A percentile compares a stretch with the other conserved stretches of the same genome.
phyloP scores from a whole-genome alignment of 2,113 vertebrate species.

The Trematocara macrostoma region DNA sequence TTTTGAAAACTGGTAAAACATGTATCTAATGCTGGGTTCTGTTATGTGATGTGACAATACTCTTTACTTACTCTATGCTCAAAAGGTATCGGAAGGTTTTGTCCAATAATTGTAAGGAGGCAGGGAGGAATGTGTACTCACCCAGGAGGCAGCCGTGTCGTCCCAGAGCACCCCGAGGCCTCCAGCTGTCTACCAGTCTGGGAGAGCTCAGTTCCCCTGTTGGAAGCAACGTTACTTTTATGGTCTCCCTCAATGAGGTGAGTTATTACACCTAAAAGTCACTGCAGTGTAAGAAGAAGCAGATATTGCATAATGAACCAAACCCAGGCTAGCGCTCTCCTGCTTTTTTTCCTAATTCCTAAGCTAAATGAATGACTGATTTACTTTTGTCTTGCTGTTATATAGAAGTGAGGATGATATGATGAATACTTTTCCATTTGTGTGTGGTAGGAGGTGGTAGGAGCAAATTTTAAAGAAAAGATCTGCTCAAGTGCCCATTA shows the following conservation, averaged over 20 bases:
- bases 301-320: not conserved
- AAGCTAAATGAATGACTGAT: not conserved
- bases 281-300: not conserved
- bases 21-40: not conserved
- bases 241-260: slow-evolving; percentile 87
- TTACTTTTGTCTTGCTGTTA: not conserved
- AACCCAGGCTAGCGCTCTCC: not conserved
- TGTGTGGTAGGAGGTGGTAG: not conserved
- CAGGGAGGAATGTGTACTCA: slow-evolving; percentile 78
- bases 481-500: not conserved
- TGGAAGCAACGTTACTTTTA: slow-evolving; percentile 87
- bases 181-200: slow-evolving; percentile 80
- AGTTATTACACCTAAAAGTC: slow-evolving; percentile 1
- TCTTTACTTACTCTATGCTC: not conserved
- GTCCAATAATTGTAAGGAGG: slow-evolving; percentile 92
- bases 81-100: slow-evolving; percentile 88
- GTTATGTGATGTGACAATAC: not conserved
- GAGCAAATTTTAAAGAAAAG: not conserved
- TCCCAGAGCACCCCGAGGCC: slow-evolving; percentile 80
- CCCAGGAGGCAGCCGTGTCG: slow-evolving; percentile 83
- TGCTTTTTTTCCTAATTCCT: not conserved
- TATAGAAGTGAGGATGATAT: not conserved
- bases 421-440: not conserved
- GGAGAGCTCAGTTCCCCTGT: slow-evolving; percentile 79
- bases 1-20: not conserved